These are phyloP conservation scores for Caenorhabditis virilis DNA, from an alignment of 2,888 invertebrate species.

Conservation along the genomic window DNA sequence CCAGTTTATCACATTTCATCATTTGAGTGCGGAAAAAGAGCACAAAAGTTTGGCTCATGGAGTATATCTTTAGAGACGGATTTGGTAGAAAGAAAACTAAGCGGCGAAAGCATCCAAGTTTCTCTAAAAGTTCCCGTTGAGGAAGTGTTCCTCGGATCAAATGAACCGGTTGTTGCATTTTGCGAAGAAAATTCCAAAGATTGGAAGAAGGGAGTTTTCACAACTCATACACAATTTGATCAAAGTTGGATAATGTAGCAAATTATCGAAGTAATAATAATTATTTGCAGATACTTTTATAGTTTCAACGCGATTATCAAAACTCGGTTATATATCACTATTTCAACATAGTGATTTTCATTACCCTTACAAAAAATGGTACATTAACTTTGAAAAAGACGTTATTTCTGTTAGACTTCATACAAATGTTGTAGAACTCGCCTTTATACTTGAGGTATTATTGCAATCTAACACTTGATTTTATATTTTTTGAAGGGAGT, in stretches of 20 bases:
- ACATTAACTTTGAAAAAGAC: conserved; percentile 34
- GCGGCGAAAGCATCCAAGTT: conserved; percentile 38
- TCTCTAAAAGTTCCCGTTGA: conserved; percentile 50
- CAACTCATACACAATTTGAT: conserved; percentile 52
- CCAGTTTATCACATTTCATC: conserved; percentile 37
- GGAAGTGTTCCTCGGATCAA: conserved; percentile 48
- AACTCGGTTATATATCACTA: conserved; percentile 46
- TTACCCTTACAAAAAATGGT: conserved; percentile 51
- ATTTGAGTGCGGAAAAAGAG: conserved; percentile 27
- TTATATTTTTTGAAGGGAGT: conserved; percentile 27
- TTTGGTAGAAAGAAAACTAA: conserved; percentile 32
- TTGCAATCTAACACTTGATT: too few species aligned
- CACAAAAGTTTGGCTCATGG: conserved; percentile 42
- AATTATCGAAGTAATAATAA: not conserved
- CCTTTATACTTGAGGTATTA: conserved; percentile 41
- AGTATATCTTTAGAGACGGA: conserved; percentile 32
- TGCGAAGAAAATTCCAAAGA: conserved; percentile 33
- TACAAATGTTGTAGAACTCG: conserved; percentile 45
- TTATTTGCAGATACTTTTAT: conserved; percentile 41
- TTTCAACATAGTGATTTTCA: conserved; percentile 53
- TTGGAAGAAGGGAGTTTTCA: conserved; percentile 54
- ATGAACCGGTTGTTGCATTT: conserved; percentile 48
- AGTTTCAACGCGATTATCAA: conserved; percentile 43
- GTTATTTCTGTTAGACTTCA: conserved; percentile 36
- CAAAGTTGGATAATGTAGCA: conserved; percentile 37